Evolutionary conservation across 2,797 vertebrate genomes (phyloP).

Genomic region (Gadopsis marmoratus): DNA sequence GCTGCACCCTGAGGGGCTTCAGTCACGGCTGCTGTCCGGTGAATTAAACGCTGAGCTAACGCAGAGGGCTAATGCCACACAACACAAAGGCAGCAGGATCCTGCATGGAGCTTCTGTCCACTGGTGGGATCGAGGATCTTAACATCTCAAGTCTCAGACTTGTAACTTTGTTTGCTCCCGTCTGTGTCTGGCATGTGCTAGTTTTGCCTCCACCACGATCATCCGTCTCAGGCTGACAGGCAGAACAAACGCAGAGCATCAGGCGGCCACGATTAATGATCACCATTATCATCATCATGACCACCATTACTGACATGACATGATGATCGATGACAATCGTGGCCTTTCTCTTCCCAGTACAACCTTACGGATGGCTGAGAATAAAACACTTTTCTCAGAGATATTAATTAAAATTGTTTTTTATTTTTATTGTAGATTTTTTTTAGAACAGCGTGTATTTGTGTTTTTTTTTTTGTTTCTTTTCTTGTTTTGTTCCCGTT

Average conservation of each 20-base stretch:
- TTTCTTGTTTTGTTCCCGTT: too few relatives aligned
- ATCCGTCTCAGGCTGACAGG: conserved; percentile 25
- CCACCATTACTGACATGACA: conserved; percentile 12
- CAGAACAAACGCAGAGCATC: conserved; percentile 34
- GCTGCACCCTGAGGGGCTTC: conserved; percentile 42
- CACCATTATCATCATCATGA: not conserved
- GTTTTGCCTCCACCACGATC: not conserved
- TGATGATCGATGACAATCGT: conserved; percentile 13
- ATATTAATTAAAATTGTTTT: not conserved
- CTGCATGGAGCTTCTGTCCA: not conserved
- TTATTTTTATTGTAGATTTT: too few relatives aligned
- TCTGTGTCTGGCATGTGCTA: not conserved
- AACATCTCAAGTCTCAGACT: not conserved
- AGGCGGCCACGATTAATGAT: conserved; percentile 27
- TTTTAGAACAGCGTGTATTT: too few relatives aligned
- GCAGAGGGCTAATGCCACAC: conserved; percentile 26
- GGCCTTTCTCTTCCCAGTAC: not conserved
- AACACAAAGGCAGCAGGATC: conserved; percentile 42
- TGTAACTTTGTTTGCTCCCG: not conserved
- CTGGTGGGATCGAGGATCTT: not conserved
- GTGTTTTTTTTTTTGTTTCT: too few relatives aligned
- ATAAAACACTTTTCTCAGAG: not conserved
- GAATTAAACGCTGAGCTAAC: conserved; percentile 46
- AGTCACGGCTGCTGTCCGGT: conserved; percentile 41
- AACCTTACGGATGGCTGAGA: too few relatives aligned